Evolutionary conservation across 2,888 invertebrate species (phyloP).

Genomic region (Furcula furcula): DNA sequence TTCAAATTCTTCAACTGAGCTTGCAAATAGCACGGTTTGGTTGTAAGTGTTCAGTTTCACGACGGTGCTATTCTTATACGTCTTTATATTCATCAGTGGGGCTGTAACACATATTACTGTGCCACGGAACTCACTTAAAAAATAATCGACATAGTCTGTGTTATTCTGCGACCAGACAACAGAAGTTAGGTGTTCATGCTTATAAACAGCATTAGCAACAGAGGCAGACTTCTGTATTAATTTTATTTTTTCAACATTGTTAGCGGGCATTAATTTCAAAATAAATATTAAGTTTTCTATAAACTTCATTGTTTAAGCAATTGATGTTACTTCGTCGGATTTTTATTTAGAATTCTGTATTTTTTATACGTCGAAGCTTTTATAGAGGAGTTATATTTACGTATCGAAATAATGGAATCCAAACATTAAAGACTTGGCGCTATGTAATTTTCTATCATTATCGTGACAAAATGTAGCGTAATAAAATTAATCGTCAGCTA

Average conservation of each 20-base stretch:
- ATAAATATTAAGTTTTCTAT: neutral
- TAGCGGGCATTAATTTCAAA: constrained; percentile 1
- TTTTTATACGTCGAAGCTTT: too few relatives aligned
- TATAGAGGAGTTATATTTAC: neutral
- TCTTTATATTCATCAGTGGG: constrained; percentile 14
- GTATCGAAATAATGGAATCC: neutral
- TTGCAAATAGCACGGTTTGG: constrained; percentile 48
- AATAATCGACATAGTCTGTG: constrained; percentile 25
- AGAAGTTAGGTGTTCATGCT: constrained; percentile 28
- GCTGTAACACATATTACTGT: constrained; percentile 28
- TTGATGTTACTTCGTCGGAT: too few relatives aligned
- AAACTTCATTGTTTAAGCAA: neutral
- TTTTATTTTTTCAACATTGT: constrained; percentile 6
- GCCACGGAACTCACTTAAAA: constrained; percentile 35
- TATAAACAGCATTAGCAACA: constrained; percentile 39
- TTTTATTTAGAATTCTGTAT: too few relatives aligned
- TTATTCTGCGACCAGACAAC: constrained; percentile 38
- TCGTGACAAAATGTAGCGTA: neutral
- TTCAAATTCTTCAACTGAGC: constrained; percentile 33
- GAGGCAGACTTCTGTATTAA: constrained; percentile 32
- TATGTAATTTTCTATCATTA: neutral
- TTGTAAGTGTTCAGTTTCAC: constrained; percentile 14
- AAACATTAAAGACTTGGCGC: neutral
- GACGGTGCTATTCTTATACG: neutral
- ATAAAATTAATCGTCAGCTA: neutral